Evolutionary conservation across 2,797 vertebrate genomes (phyloP).

Genomic region (Synaphobranchus kaupii): DNA sequence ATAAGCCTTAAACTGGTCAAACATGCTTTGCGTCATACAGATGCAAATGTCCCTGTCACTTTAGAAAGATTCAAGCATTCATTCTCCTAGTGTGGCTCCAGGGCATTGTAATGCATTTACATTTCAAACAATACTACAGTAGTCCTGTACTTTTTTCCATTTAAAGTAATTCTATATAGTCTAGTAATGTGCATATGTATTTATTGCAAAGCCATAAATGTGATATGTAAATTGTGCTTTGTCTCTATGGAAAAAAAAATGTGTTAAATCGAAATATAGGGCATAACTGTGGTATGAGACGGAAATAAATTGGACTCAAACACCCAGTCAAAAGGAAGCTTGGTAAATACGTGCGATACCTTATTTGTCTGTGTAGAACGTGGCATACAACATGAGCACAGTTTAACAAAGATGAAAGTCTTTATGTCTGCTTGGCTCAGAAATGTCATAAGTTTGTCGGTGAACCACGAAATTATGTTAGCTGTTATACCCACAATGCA

Average conservation of each 20-base stretch:
- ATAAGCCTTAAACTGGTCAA: constrained; percentile 4
- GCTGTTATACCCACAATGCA: not conserved
- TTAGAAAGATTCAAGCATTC: not conserved
- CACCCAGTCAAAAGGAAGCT: not conserved
- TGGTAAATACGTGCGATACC: not conserved
- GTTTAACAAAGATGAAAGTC: not conserved
- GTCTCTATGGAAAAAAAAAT: not conserved
- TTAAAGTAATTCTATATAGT: not conserved
- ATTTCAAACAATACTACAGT: not conserved
- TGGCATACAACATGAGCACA: not conserved
- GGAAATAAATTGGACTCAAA: not conserved
- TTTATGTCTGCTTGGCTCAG: not conserved
- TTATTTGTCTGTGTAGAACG: not conserved
- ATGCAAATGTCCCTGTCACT: constrained; percentile 11
- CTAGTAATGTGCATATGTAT: not conserved
- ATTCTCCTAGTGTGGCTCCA: not conserved
- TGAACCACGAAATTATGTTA: not conserved
- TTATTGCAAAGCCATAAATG: not conserved
- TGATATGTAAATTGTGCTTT: not conserved
- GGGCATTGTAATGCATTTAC: constrained; percentile 4
- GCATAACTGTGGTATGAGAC: not conserved
- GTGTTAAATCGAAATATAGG: not conserved
- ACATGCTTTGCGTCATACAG: not conserved
- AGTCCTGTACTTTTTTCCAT: not conserved
- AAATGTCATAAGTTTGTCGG: not conserved